Conservation (phyloP, 2,113 vertebrate species). For the Chlamydotis undulata region DNA sequence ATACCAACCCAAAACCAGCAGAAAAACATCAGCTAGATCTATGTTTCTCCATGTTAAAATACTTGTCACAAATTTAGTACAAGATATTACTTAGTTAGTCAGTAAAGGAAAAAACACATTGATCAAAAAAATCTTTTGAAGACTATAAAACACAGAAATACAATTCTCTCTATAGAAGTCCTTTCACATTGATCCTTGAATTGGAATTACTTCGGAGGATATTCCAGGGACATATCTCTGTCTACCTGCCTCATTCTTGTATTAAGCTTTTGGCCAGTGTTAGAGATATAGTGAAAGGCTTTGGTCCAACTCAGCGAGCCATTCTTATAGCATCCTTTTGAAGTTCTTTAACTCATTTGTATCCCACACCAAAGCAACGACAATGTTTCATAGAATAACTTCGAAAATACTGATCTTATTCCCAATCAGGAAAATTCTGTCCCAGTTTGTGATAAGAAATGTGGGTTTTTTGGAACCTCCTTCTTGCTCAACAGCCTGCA, state of each 20-base stretch:
- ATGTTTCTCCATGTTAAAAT: not conserved
- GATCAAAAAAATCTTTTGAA: not conserved
- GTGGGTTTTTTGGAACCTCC: not conserved
- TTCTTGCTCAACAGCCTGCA: not conserved
- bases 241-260: not conserved
- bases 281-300: not conserved
- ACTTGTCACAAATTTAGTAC: not conserved
- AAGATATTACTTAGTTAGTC: not conserved
- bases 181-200: not conserved
- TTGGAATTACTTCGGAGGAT: not conserved
- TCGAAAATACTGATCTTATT: not conserved
- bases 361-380: not conserved
- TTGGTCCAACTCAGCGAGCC: not conserved
- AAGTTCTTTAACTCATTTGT: not conserved
- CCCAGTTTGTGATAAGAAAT: not conserved
- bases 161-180: not conserved
- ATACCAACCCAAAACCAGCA: not conserved
- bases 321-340: not conserved
- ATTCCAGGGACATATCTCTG: not conserved
- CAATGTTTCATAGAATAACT: not conserved
- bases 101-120: not conserved
- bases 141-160: not conserved
- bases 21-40: not conserved
- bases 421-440: not conserved
- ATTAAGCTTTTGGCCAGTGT: not conserved